Percentiles rank a stretch among this genome's conserved stretches.
These are phyloP conservation scores for Scomberomorus guttatus DNA, from an alignment of 2,797 vertebrate species.

Conservation along the genomic window DNA sequence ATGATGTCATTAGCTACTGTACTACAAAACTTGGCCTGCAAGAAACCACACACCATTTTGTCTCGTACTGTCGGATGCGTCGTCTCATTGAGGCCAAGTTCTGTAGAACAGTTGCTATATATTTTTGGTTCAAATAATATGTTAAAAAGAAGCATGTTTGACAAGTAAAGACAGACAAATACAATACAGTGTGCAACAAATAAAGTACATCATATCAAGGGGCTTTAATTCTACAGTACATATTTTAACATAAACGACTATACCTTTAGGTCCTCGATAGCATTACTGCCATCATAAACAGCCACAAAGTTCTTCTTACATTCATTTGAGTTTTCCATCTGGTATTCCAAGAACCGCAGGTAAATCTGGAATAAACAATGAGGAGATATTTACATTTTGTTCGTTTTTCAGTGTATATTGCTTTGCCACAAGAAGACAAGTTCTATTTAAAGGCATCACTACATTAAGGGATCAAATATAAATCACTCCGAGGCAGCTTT, in stretches of 20 bases:
- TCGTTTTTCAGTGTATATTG: background rate
- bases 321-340: conserved; percentile 97
- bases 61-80: conserved; percentile 37
- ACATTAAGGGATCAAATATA: conserved; percentile 21
- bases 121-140: background rate
- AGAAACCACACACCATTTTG: conserved; percentile 59
- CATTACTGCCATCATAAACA: conserved; percentile 95
- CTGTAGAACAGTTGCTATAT: conserved; percentile 61
- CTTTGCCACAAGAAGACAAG: background rate
- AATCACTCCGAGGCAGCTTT: background rate
- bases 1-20: conserved; percentile 94
- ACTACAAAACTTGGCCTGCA: conserved; percentile 95
- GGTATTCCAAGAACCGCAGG: conserved; percentile 95
- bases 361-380: conserved; percentile 87
- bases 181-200: background rate
- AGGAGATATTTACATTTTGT: background rate
- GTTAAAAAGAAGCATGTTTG: conserved; percentile 1
- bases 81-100: conserved; percentile 60
- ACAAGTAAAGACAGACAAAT: conserved; percentile 28
- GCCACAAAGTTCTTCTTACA: conserved; percentile 98
- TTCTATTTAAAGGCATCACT: background rate
- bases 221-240: background rate
- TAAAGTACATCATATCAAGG: background rate
- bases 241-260: background rate
- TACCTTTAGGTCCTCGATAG: conserved; percentile 94